Percentiles rank a stretch among this genome's conserved stretches.
Conservation (phyloP, 2,113 vertebrate genomes). For the Platichthys stellatus region DNA sequence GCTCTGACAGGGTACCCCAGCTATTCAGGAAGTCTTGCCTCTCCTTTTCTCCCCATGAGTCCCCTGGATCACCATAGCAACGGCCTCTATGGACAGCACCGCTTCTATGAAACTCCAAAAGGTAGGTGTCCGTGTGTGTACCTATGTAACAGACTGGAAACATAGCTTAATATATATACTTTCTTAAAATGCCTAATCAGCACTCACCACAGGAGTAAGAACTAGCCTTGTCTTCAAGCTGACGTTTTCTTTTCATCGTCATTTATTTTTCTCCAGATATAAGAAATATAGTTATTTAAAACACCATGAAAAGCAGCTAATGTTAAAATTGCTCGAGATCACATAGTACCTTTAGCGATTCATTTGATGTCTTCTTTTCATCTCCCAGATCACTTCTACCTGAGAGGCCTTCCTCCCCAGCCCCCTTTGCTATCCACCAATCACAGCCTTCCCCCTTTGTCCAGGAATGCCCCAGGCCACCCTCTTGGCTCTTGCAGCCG, state of each 20-base stretch:
- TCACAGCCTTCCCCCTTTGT: conserved; percentile 89
- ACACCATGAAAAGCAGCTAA: not conserved
- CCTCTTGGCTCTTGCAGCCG: conserved; percentile 88
- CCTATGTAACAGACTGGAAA: conserved; percentile 10
- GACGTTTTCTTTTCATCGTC: not conserved
- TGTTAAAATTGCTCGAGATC: too few relatives aligned
- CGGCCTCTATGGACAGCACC: conserved; percentile 94
- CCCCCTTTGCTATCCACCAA: conserved; percentile 89
- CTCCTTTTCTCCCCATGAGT: conserved; percentile 98
- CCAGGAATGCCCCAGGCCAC: conserved; percentile 85
- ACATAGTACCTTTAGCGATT: not conserved
- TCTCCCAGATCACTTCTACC: conserved; percentile 93
- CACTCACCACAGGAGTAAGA: too few relatives aligned
- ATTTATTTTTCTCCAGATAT: not conserved
- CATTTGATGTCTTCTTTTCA: not conserved
- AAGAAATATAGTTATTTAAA: not conserved
- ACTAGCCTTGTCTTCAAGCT: too few relatives aligned
- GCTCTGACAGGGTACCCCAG: conserved; percentile 89
- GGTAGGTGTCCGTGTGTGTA: conserved; percentile 69
- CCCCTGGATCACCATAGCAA: conserved; percentile 97
- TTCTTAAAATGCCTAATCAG: too few relatives aligned
- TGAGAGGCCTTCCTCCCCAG: conserved; percentile 92
- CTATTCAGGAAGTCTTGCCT: conserved; percentile 95
- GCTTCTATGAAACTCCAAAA: conserved; percentile 98
- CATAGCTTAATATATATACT: not conserved